Percentiles rank a stretch among this genome's conserved stretches.
Evolutionary conservation across 2,113 vertebrate species (phyloP).

Genomic region (Dromaius novaehollandiae): DNA sequence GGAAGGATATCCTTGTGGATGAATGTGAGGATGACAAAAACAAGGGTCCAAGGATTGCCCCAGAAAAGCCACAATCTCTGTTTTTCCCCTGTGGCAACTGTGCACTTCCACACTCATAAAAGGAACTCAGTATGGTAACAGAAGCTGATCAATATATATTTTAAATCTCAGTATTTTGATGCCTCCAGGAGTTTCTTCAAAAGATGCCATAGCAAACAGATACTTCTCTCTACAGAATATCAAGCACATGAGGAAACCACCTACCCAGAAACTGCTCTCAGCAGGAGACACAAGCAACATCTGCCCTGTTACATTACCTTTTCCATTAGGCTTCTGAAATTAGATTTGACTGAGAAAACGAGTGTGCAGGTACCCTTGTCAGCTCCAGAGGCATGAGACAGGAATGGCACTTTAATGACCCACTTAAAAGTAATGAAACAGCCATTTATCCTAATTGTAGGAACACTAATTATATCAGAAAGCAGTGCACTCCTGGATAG

Average conservation of each 20-base stretch:
- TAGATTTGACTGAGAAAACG: conserved; percentile 18
- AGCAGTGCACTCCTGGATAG: conserved; percentile 21
- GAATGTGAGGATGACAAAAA: background rate
- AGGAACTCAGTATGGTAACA: background rate
- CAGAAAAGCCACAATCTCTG: background rate
- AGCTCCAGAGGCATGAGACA: conserved; percentile 13
- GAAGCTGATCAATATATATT: background rate
- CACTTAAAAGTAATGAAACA: conserved; percentile 61
- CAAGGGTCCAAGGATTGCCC: background rate
- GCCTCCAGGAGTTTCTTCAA: background rate
- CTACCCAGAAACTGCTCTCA: conserved; percentile 18
- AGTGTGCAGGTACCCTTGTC: conserved; percentile 19
- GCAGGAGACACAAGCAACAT: conserved; percentile 10
- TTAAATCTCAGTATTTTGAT: background rate
- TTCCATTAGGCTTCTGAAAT: conserved; percentile 47
- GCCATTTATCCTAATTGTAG: conserved; percentile 58
- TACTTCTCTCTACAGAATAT: background rate
- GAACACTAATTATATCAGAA: conserved; percentile 42
- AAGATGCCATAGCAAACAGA: background rate
- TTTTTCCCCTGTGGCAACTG: background rate
- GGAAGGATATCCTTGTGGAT: background rate
- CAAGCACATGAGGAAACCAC: background rate
- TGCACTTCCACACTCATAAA: background rate
- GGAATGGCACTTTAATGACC: conserved; percentile 48
- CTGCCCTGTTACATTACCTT: conserved; percentile 14